Conservation (phyloP, 2,797 vertebrate species). For the Brachymystax lenok region DNA sequence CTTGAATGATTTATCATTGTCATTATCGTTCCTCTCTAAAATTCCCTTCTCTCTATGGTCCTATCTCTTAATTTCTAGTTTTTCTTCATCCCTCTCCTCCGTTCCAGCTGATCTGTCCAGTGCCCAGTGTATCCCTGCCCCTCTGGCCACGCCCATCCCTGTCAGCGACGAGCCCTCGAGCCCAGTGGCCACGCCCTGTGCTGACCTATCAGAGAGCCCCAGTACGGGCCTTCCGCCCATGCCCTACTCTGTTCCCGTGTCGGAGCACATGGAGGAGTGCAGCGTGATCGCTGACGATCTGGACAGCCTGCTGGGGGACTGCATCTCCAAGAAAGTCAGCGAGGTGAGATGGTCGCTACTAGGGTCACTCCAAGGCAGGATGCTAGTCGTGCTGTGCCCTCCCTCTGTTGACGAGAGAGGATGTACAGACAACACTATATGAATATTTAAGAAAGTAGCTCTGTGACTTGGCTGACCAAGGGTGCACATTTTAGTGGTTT, state of each 20-base stretch:
- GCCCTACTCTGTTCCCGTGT: slow-evolving; percentile 83
- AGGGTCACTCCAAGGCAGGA: background rate
- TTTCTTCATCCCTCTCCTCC: background rate
- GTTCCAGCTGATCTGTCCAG: slow-evolving; percentile 71
- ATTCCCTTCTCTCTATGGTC: background rate
- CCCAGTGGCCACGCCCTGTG: slow-evolving; percentile 70
- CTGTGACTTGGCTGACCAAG: background rate
- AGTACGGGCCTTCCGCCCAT: slow-evolving; percentile 72
- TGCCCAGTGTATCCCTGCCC: slow-evolving; percentile 84
- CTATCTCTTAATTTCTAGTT: background rate
- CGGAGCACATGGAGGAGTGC: slow-evolving; percentile 89
- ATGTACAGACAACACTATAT: background rate
- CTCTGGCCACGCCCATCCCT: slow-evolving; percentile 80
- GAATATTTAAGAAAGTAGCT: background rate
- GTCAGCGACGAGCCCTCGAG: slow-evolving; percentile 80
- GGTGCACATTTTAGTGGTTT: background rate
- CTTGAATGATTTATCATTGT: background rate
- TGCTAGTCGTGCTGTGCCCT: background rate
- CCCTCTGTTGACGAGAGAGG: background rate
- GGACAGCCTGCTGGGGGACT: slow-evolving; percentile 85
- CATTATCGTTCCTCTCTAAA: background rate
- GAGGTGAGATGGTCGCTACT: slow-evolving; percentile 61
- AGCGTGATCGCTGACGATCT: slow-evolving; percentile 88
- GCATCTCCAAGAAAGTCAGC: slow-evolving; percentile 78
- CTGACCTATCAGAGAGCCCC: slow-evolving; percentile 78